Conservation (phyloP, 2,888 invertebrate genomes). For the Lasioglossum lativentre region DNA sequence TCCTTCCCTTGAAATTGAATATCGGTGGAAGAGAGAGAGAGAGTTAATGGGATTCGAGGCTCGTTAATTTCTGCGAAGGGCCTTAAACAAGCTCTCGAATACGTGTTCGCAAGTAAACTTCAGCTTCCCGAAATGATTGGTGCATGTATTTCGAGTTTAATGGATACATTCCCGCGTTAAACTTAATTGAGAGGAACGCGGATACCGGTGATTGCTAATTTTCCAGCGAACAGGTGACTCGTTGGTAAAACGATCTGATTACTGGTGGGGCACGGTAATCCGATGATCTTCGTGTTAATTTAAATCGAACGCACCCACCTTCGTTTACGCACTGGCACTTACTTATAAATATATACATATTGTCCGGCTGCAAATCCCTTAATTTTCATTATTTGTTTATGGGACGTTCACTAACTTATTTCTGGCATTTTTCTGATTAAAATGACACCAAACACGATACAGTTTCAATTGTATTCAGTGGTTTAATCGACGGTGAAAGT, state of each 20-base stretch:
- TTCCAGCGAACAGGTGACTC: not conserved
- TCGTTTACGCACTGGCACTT: constrained; percentile 29
- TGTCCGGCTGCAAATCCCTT: constrained; percentile 38
- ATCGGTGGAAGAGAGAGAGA: not conserved
- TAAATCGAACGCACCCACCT: not conserved
- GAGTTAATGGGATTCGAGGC: not conserved
- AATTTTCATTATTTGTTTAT: no score
- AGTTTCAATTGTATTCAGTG: no score
- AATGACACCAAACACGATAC: no score
- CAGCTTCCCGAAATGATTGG: not conserved
- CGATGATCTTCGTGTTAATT: constrained; percentile 1
- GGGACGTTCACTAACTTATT: no score
- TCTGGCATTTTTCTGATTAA: no score
- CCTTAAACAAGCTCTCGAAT: not conserved
- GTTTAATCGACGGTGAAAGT: no score
- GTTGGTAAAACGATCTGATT: not conserved
- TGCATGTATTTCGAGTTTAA: not conserved
- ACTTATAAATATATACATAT: constrained; percentile 57
- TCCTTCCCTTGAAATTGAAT: not conserved
- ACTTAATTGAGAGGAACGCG: not conserved
- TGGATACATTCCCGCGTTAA: not conserved
- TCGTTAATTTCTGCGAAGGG: not conserved
- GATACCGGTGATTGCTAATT: not conserved
- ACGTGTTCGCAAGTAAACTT: not conserved
- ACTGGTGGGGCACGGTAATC: not conserved